A percentile compares a stretch with the other conserved stretches of the same genome.
Evolutionary conservation across 1,140 invertebrate genomes (phyloP).

Genomic region (Macrosteles quadrilineatus): DNA sequence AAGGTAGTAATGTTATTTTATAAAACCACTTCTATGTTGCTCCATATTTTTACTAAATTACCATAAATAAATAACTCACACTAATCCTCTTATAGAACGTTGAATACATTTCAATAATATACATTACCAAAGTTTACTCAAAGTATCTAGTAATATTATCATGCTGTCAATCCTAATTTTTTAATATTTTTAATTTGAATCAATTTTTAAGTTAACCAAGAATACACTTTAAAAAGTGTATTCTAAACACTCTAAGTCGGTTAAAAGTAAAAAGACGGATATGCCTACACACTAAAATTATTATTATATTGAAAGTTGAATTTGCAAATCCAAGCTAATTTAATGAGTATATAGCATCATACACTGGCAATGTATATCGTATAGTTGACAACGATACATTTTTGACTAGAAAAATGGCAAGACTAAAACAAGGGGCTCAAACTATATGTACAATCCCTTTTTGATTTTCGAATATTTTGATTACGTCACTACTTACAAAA

Average conservation of each 20-base stretch:
- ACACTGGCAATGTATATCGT: constrained; percentile 2
- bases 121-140: too few species aligned
- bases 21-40: too few species aligned
- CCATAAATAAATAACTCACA: too few species aligned
- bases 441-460: not conserved
- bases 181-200: too few species aligned
- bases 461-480: not conserved
- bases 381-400: not conserved
- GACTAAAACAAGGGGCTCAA: not conserved
- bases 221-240: too few species aligned
- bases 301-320: not conserved
- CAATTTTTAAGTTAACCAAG: too few species aligned
- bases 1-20: too few species aligned
- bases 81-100: too few species aligned
- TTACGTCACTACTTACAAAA: not conserved
- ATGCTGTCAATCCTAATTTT: too few species aligned
- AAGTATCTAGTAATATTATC: too few species aligned
- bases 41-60: too few species aligned
- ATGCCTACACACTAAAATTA: not conserved
- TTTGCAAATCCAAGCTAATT: not conserved
- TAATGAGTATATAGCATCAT: constrained; percentile 12
- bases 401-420: constrained; percentile 25
- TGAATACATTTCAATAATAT: too few species aligned
- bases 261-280: not conserved
- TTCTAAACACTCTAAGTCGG: not conserved